These are phyloP conservation scores for Pleuronectes platessa DNA, from an alignment of 2,113 vertebrate genomes.

Conservation along the genomic window DNA sequence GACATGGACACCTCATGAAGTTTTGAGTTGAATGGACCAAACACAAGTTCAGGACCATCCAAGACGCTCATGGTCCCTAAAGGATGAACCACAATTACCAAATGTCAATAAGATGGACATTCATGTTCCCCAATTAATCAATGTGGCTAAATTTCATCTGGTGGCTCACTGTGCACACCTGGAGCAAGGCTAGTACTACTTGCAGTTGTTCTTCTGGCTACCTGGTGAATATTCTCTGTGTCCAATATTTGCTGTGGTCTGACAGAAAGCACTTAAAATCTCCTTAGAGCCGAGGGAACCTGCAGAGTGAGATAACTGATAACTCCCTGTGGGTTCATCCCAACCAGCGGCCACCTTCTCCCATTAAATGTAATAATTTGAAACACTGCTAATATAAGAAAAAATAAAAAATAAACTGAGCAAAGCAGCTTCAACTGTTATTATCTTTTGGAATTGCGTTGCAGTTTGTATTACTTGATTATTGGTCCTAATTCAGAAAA, in stretches of 20 bases:
- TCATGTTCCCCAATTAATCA: no score
- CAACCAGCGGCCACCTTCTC: not conserved
- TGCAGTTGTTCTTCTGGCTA: not conserved
- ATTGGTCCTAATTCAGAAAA: not conserved
- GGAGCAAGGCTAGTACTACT: no score
- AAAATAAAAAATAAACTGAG: not conserved
- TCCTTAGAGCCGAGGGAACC: not conserved
- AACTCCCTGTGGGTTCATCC: not conserved
- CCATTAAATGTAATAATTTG: not conserved
- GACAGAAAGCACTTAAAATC: not conserved
- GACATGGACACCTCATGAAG: no score
- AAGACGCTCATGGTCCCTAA: no score
- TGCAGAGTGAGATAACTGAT: not conserved
- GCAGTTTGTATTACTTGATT: not conserved
- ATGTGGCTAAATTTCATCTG: no score
- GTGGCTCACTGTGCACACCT: no score
- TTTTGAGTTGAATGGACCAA: no score
- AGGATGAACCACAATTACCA: no score
- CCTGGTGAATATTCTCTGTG: not conserved
- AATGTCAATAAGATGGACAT: no score
- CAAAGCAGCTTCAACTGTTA: not conserved
- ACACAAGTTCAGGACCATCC: no score
- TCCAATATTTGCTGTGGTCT: not conserved
- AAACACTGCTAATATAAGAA: not conserved
- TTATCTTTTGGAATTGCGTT: not conserved